phyloP scores from a whole-genome alignment of 1,140 invertebrate species.

The Pararge aegeria region DNA sequence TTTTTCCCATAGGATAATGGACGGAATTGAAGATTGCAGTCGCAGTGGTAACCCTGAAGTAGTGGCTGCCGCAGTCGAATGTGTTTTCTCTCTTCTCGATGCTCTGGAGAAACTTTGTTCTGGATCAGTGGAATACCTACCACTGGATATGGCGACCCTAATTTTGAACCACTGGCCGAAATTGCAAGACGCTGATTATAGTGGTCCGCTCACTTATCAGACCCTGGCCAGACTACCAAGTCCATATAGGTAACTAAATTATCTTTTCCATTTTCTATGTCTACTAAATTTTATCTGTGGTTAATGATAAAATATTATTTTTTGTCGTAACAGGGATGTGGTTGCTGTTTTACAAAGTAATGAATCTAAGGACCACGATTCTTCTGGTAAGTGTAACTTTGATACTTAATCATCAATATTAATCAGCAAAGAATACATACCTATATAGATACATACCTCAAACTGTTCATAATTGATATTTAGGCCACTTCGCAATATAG shows the following conservation, averaged over 20 bases:
- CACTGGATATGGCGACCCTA: slow-evolving; percentile 79
- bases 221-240: slow-evolving; percentile 90
- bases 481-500: no score
- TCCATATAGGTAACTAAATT: slow-evolving; percentile 82
- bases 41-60: slow-evolving; percentile 85
- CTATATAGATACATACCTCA: no score
- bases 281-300: background rate
- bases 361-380: slow-evolving; percentile 71
- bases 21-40: slow-evolving; percentile 92
- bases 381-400: slow-evolving; percentile 61
- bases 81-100: slow-evolving; percentile 90
- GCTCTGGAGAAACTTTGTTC: slow-evolving; percentile 90
- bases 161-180: slow-evolving; percentile 87
- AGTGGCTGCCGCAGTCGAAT: slow-evolving; percentile 89
- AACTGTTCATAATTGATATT: no score
- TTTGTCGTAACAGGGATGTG: slow-evolving; percentile 63
- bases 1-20: slow-evolving; percentile 90
- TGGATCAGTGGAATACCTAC: slow-evolving; percentile 81
- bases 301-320: slow-evolving; percentile 10
- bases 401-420: no score
- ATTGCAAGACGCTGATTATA: slow-evolving; percentile 90
- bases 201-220: slow-evolving; percentile 90
- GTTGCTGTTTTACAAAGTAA: slow-evolving; percentile 74
- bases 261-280: background rate
- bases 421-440: no score